A percentile compares a stretch with the other conserved stretches of the same genome.
phyloP scores from a whole-genome alignment of 30 jellyfish, hydroid and myxozoan genomes.

The Turritopsis dohrnii region DNA sequence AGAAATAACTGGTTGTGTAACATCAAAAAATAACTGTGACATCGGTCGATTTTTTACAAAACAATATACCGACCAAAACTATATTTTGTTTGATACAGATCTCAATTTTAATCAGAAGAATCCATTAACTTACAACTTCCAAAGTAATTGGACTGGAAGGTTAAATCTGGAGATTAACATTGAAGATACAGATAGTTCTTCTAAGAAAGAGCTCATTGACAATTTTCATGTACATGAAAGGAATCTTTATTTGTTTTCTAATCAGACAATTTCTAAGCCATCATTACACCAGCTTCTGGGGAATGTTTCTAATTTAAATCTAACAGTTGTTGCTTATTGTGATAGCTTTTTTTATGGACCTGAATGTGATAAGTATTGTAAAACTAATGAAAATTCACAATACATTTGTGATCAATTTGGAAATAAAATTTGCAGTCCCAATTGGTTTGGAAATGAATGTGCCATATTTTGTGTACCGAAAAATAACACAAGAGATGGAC shows the following conservation, averaged over 20 bases:
- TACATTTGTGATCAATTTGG: conserved; percentile 20
- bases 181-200: conserved; percentile 11
- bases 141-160: conserved; percentile 36
- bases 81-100: conserved; percentile 7
- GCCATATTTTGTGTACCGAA: neutral
- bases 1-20: conserved; percentile 27
- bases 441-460: conserved; percentile 33
- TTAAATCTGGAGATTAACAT: neutral
- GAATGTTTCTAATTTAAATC: conserved; percentile 11
- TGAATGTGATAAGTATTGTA: conserved; percentile 15
- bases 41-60: conserved; percentile 21
- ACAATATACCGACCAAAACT: conserved; percentile 26
- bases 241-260: neutral
- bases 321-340: conserved; percentile 12
- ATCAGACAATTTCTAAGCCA: neutral
- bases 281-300: conserved; percentile 4
- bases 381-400: neutral
- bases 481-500: neutral
- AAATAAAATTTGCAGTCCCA: neutral
- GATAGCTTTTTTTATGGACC: conserved; percentile 1
- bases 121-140: conserved; percentile 38
- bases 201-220: conserved; percentile 23
- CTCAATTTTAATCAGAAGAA: conserved; percentile 43
- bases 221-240: neutral
- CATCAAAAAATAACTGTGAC: conserved; percentile 17